Percentiles rank a stretch among this genome's conserved stretches.
phyloP scores from a whole-genome alignment of 2,888 invertebrate species.

The Drosophila recens region DNA sequence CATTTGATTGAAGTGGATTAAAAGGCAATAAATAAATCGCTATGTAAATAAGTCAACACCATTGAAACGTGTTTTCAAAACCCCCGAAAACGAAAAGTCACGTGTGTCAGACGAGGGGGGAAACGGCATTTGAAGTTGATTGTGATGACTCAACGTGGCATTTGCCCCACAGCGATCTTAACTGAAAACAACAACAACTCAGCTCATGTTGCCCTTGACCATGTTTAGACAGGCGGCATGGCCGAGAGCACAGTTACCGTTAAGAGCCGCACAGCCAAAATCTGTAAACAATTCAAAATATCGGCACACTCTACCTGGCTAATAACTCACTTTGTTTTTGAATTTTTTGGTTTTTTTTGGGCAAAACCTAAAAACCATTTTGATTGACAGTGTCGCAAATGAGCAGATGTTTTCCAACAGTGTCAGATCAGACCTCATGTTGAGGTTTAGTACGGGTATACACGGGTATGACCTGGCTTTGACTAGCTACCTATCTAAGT shows the following conservation, averaged over 20 bases:
- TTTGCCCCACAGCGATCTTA: slow-evolving; percentile 50
- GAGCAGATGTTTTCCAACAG: slow-evolving; percentile 44
- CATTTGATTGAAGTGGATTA: slow-evolving; percentile 50
- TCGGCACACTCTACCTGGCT: slow-evolving; percentile 46
- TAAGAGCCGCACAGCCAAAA: slow-evolving; percentile 32
- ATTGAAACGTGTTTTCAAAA: slow-evolving; percentile 61
- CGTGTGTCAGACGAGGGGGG: slow-evolving; percentile 37
- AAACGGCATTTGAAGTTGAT: slow-evolving; percentile 24
- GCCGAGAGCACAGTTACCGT: slow-evolving; percentile 42
- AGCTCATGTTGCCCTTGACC: slow-evolving; percentile 62
- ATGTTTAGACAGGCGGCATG: slow-evolving; percentile 59
- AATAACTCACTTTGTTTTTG: slow-evolving; percentile 19
- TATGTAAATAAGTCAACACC: slow-evolving; percentile 23
- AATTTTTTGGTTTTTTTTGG: neutral
- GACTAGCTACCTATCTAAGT: slow-evolving; percentile 2
- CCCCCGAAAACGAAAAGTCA: slow-evolving; percentile 47
- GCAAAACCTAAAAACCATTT: slow-evolving; percentile 2
- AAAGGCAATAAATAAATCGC: slow-evolving; percentile 34
- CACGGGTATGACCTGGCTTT: slow-evolving; percentile 21
- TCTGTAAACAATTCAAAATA: slow-evolving; percentile 18
- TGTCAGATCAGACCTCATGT: neutral
- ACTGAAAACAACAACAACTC: slow-evolving; percentile 19
- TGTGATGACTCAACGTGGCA: slow-evolving; percentile 55
- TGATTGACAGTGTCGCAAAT: slow-evolving; percentile 32
- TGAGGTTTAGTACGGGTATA: slow-evolving; percentile 25